Evolutionary conservation across 2,888 invertebrate species (phyloP), one percentile per base, ranked within the genome.

Genomic region (Standfussiana lucernea): DNA sequence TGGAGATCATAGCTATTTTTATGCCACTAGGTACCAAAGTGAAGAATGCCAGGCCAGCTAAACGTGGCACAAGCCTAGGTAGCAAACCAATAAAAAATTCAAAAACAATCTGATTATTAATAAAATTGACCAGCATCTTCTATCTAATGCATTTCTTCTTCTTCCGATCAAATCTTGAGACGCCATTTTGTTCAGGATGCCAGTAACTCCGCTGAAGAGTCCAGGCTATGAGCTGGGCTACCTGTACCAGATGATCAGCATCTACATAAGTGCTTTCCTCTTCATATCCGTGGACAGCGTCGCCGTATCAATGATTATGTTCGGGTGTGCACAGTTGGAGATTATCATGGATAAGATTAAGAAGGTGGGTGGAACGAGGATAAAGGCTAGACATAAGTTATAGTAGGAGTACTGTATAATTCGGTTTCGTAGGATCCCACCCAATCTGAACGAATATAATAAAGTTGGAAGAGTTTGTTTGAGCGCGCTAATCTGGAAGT

Each of bases 271-370:
- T 75, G 95, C 95, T 0, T 88, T 92, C 24, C 89, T 95, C 10
- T 96, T 95, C 90, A 93, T 94, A 72, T 93, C 93, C 0, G 94
- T 96, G 32, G 97, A 97, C 86, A 94, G 94, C 82, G 91, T 95
- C 2, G 92, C 94, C 0, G 90, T 96, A 0, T 92, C 92, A 0
- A 95, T 95, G 95, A 94, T 95, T 73, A 95, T 93, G 90, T 96
- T 93, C 83, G 96, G 94, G 1, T 94, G 95, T 66, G 95, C 95
- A 1, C 94, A 97, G 85, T 89, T 96, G 2, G 95, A 96, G 73
- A 95, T 97, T 42, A 91, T 96, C 32, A 93, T 93, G 79, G 92
- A 96, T 64, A 96, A 96, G 86, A 86, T 95, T 64, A 77, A 91
- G 50, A 91, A 93, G 93, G 97, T 91, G 59, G 15, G 84, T 72